Conservation (phyloP, 2,888 invertebrate species). For the Drosophila algonquin region DNA sequence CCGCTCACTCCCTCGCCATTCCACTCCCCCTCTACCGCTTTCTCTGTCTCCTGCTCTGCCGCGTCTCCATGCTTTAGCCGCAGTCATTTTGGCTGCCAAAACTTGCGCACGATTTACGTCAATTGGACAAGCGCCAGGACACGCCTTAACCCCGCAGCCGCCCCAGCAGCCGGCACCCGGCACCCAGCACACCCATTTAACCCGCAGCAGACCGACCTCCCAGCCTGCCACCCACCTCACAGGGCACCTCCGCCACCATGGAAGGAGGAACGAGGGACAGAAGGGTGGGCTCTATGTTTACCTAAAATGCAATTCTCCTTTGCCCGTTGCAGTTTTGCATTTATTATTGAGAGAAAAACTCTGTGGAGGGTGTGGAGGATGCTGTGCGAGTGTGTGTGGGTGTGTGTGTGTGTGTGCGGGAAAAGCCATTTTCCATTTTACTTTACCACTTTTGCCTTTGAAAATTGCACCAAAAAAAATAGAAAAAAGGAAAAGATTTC, state of each 20-base stretch:
- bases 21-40: background rate
- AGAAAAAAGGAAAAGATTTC: slow-evolving; percentile 5
- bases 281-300: slow-evolving; percentile 56
- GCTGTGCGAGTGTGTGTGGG: background rate
- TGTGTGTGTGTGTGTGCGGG: background rate
- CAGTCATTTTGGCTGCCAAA: slow-evolving; percentile 72
- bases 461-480: slow-evolving; percentile 23
- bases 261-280: too few species aligned
- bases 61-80: slow-evolving; percentile 53
- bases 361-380: background rate
- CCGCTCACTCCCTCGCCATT: background rate
- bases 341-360: slow-evolving; percentile 43
- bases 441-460: slow-evolving; percentile 49
- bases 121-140: slow-evolving; percentile 72
- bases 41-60: background rate
- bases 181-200: slow-evolving; percentile 4
- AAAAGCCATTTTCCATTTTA: slow-evolving; percentile 44
- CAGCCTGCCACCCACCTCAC: background rate
- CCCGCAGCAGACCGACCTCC: background rate
- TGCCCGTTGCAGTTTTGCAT: slow-evolving; percentile 54
- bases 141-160: slow-evolving; percentile 25
- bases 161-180: too few species aligned
- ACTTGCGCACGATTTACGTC: slow-evolving; percentile 74
- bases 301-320: slow-evolving; percentile 68
- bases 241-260: slow-evolving; percentile 21